phyloP scores from a whole-genome alignment of 2,113 vertebrate genomes.

The Trinectes maculatus region DNA sequence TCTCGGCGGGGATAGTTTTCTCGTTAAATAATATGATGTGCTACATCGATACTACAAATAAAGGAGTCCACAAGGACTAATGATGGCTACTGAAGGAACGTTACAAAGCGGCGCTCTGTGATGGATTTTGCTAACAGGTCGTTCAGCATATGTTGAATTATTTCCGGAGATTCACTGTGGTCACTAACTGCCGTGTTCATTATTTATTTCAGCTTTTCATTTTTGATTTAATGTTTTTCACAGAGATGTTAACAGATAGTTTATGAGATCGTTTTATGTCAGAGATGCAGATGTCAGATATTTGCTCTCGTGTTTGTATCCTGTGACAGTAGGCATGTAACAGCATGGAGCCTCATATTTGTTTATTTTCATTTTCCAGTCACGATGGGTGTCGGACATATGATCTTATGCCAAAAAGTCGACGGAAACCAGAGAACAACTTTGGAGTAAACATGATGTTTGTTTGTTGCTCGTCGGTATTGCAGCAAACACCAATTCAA shows the following conservation, averaged over 20 bases:
- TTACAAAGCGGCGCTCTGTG: slow-evolving; percentile 13
- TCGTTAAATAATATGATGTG: slow-evolving; percentile 23
- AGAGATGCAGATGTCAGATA: neutral
- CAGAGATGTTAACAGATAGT: no score
- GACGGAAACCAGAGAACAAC: slow-evolving; percentile 53
- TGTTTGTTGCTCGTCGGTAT: slow-evolving; percentile 33
- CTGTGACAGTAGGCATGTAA: slow-evolving; percentile 10
- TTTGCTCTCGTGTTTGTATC: neutral
- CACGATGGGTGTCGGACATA: slow-evolving; percentile 16
- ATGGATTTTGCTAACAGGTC: slow-evolving; percentile 41
- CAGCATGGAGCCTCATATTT: neutral
- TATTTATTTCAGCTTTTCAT: slow-evolving; percentile 6
- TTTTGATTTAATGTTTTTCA: slow-evolving; percentile 10
- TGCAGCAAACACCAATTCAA: slow-evolving; percentile 25
- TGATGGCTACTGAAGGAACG: slow-evolving; percentile 26
- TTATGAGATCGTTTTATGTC: no score
- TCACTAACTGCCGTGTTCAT: slow-evolving; percentile 40
- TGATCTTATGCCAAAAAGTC: slow-evolving; percentile 27
- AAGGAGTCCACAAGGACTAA: slow-evolving; percentile 18
- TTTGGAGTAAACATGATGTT: slow-evolving; percentile 38
- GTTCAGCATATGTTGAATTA: slow-evolving; percentile 38
- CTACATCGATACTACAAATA: slow-evolving; percentile 25
- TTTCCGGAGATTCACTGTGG: neutral
- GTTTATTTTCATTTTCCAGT: neutral
- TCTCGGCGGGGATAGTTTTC: slow-evolving; percentile 31